phyloP scores from a whole-genome alignment of 23 tunicate genomes.

The Oikopleura dioica region DNA sequence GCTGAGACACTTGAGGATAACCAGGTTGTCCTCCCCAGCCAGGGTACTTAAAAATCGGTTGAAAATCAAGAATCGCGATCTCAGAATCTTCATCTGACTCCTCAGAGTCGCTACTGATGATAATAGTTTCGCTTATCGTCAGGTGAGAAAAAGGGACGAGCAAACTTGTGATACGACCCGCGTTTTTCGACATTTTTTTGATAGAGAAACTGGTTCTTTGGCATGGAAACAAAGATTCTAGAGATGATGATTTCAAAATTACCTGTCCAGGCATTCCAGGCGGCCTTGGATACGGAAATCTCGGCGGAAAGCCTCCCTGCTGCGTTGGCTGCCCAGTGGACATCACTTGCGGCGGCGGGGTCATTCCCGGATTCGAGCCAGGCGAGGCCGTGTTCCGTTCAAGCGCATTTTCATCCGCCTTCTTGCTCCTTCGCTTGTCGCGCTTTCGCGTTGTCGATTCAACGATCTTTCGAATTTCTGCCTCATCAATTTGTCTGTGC shows the following conservation, averaged over 20 bases:
- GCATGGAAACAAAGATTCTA: too few relatives aligned
- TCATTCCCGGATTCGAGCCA: not conserved
- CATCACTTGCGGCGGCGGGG: slow-evolving; percentile 11
- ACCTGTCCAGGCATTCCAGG: slow-evolving; percentile 9
- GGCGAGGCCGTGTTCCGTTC: slow-evolving; percentile 2
- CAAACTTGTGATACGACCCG: not conserved
- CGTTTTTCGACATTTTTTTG: not conserved
- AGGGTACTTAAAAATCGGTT: too few relatives aligned
- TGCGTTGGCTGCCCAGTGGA: too few relatives aligned
- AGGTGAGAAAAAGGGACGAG: not conserved
- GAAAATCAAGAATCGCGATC: too few relatives aligned
- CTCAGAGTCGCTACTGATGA: not conserved
- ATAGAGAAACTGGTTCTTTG: not conserved
- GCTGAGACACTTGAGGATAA: too few relatives aligned
- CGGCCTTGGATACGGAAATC: not conserved
- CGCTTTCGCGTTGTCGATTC: not conserved
- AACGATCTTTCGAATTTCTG: slow-evolving; percentile 8
- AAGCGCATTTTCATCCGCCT: not conserved
- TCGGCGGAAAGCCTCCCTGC: not conserved
- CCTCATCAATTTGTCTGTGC: not conserved
- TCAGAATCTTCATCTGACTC: not conserved
- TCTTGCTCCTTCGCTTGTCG: not conserved
- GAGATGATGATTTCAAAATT: too few relatives aligned
- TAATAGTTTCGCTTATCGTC: not conserved
- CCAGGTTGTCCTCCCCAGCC: too few relatives aligned